A percentile compares a stretch with the other conserved stretches of the same genome.
Conservation (phyloP, 2,113 vertebrate species). For the Chelonoidis abingdonii region DNA sequence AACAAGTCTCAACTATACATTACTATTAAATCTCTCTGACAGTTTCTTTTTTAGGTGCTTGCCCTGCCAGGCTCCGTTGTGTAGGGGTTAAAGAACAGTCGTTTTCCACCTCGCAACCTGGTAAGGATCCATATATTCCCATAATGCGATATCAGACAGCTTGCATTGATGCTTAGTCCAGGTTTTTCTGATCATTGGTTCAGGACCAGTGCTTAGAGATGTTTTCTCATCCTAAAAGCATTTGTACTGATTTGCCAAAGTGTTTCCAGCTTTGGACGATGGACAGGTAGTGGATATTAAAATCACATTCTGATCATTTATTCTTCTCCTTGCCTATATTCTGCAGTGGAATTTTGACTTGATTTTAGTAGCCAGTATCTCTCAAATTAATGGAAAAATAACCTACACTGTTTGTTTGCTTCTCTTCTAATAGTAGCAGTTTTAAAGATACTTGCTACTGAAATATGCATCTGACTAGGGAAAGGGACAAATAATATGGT, state of each 20-base stretch:
- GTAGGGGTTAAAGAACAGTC: constrained; percentile 94
- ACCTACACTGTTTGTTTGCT: neutral
- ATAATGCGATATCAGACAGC: constrained; percentile 78
- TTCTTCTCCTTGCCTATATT: neutral
- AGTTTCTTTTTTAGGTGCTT: constrained; percentile 99
- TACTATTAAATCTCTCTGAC: constrained; percentile 99
- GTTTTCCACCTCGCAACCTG: constrained; percentile 93
- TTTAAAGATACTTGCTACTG: neutral
- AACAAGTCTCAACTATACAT: constrained; percentile 86
- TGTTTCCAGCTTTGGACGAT: constrained; percentile 29
- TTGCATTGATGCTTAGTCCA: constrained; percentile 80
- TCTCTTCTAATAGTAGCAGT: neutral
- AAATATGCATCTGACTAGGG: neutral
- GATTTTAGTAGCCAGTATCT: neutral
- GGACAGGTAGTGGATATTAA: neutral
- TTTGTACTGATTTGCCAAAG: constrained; percentile 36
- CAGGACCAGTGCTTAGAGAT: constrained; percentile 13
- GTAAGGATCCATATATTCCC: constrained; percentile 95
- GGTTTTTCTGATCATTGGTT: constrained; percentile 52
- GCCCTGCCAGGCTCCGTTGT: constrained; percentile 93
- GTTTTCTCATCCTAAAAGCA: constrained; percentile 14
- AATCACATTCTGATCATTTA: neutral
- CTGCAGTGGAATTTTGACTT: neutral
- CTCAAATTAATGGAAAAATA: neutral
- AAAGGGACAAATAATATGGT: constrained; percentile 12